Evolutionary conservation across 2,888 invertebrate species (phyloP).

Genomic region (Caenorhabditis sp.): DNA sequence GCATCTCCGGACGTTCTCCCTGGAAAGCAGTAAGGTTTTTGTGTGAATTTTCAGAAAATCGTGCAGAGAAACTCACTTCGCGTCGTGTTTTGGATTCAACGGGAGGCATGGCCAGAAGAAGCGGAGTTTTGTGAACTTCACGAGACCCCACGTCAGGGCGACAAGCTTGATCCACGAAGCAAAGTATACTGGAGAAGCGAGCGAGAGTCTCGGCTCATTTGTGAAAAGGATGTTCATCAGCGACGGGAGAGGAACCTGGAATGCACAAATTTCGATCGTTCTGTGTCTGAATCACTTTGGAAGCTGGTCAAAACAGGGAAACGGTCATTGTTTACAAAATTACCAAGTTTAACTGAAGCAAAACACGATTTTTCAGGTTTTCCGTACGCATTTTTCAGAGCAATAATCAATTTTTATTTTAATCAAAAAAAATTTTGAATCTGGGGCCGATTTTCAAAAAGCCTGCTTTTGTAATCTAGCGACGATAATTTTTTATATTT

Average conservation of each 20-base stretch:
- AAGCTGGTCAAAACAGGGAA: too few species aligned
- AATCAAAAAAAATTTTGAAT: too few species aligned
- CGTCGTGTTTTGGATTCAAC: conserved; percentile 77
- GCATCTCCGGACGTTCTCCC: conserved; percentile 78
- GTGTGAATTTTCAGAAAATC: neutral
- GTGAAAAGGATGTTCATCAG: conserved; percentile 77
- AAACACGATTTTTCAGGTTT: too few species aligned
- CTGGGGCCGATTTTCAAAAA: too few species aligned
- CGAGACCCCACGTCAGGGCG: conserved; percentile 78
- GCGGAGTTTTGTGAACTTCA: conserved; percentile 78
- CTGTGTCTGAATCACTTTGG: too few species aligned
- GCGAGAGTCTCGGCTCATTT: conserved; percentile 75
- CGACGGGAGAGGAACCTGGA: conserved; percentile 77
- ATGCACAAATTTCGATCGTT: too few species aligned
- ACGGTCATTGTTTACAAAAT: too few species aligned
- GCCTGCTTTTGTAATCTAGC: too few species aligned
- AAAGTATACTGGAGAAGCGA: conserved; percentile 76
- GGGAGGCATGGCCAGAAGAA: conserved; percentile 79
- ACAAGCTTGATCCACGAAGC: conserved; percentile 77
- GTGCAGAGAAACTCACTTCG: conserved; percentile 43
- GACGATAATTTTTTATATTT: neutral
- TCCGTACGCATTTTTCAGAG: too few species aligned
- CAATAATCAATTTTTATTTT: neutral
- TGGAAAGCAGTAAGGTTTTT: conserved; percentile 58
- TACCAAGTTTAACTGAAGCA: too few species aligned